Evolutionary conservation across 2,888 invertebrate species (phyloP).

Genomic region (Cyrtodaria siliqua): DNA sequence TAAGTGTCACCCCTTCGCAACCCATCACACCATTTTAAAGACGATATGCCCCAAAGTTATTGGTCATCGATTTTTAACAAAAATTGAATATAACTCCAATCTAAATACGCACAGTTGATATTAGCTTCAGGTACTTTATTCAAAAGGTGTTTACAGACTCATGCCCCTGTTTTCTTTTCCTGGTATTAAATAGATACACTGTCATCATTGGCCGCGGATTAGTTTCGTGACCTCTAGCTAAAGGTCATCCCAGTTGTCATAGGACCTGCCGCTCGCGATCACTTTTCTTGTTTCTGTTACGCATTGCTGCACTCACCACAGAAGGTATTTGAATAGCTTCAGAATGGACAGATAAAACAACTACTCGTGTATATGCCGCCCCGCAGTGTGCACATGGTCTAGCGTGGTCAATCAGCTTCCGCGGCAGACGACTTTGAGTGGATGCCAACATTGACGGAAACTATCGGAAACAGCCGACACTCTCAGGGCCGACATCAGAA

Average conservation of each 20-base stretch:
- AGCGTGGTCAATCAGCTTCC: not conserved
- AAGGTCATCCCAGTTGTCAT: constrained; percentile 14
- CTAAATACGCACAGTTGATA: constrained; percentile 1
- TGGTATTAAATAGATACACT: not conserved
- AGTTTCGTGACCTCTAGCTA: constrained; percentile 18
- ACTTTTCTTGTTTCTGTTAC: constrained; percentile 4
- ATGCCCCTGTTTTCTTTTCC: constrained; percentile 5
- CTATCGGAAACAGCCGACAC: too few relatives aligned
- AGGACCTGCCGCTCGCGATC: not conserved
- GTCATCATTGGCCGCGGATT: constrained; percentile 2
- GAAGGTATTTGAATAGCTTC: not conserved
- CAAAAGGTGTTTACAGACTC: constrained; percentile 3
- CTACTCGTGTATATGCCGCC: too few relatives aligned
- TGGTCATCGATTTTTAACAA: not conserved
- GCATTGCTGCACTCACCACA: not conserved
- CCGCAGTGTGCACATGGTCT: not conserved
- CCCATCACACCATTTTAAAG: not conserved
- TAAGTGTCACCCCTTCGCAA: constrained; percentile 2
- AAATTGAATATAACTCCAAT: constrained; percentile 1
- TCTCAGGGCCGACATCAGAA: too few relatives aligned
- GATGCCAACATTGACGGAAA: not conserved
- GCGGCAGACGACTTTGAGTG: too few relatives aligned
- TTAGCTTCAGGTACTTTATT: not conserved
- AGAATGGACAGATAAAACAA: too few relatives aligned
- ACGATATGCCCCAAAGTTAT: not conserved